A percentile compares a stretch with the other conserved stretches of the same genome.
Evolutionary conservation across 2,888 invertebrate species (phyloP).

Genomic region (Taphrorychus bicolor): DNA sequence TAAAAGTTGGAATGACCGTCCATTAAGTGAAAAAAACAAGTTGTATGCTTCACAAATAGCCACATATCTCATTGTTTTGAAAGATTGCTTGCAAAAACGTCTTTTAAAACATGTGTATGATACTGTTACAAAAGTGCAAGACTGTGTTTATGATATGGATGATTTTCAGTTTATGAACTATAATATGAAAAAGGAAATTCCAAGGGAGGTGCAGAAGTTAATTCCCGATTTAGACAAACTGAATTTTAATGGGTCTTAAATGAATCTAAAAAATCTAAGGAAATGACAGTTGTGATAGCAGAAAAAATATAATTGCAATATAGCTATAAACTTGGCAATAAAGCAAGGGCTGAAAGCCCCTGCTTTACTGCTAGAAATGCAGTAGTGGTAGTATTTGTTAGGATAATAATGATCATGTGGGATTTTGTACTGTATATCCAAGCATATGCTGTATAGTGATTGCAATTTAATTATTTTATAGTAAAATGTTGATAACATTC

Average conservation of each 20-base stretch:
- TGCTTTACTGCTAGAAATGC: no score
- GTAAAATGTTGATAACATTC: no score
- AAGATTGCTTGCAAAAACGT: slow-evolving; percentile 42
- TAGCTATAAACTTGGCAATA: no score
- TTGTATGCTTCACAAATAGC: slow-evolving; percentile 44
- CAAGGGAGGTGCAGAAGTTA: slow-evolving; percentile 40
- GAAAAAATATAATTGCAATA: no score
- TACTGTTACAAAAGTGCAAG: slow-evolving; percentile 42
- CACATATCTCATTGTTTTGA: slow-evolving; percentile 44
- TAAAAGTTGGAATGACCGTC: slow-evolving; percentile 44
- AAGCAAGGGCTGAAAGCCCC: no score
- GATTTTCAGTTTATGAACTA: slow-evolving; percentile 42
- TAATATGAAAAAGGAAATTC: slow-evolving; percentile 32
- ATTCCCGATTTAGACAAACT: slow-evolving; percentile 26
- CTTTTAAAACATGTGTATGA: slow-evolving; percentile 42
- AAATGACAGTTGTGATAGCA: no score
- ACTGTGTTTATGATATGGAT: slow-evolving; percentile 40
- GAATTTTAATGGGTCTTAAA: background rate
- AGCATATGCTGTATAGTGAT: no score
- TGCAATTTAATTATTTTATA: no score
- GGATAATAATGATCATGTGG: no score
- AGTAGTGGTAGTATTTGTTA: no score
- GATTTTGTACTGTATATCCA: no score
- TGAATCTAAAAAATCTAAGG: background rate
- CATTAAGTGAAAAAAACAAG: slow-evolving; percentile 41